phyloP scores from a whole-genome alignment of 2,888 invertebrate species.

The Uropetala carovei region DNA sequence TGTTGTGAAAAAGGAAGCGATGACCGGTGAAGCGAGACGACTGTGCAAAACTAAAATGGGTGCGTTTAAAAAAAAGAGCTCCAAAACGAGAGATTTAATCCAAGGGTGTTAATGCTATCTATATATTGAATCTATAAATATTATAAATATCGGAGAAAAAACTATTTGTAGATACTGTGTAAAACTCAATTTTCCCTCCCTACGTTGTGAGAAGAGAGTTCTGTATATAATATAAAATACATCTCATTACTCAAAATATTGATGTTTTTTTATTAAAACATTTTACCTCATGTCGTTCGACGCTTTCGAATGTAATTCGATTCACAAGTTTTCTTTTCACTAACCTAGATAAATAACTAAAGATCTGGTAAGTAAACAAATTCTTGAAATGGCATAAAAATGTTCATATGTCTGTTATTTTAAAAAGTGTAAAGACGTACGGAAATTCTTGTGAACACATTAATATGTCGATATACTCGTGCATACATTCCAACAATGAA shows the following conservation, averaged over 20 bases:
- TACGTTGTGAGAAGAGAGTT: slow-evolving; percentile 44
- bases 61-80: background rate
- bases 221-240: slow-evolving; percentile 52
- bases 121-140: slow-evolving; percentile 64
- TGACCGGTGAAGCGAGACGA: background rate
- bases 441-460: too few relatives aligned
- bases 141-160: slow-evolving; percentile 52
- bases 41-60: background rate
- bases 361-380: too few relatives aligned
- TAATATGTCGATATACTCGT: too few relatives aligned
- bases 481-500: too few relatives aligned
- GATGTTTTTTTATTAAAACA: background rate
- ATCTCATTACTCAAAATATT: slow-evolving; percentile 55
- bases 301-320: too few relatives aligned
- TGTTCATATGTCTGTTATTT: too few relatives aligned
- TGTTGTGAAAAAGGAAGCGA: background rate
- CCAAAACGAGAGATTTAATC: slow-evolving; percentile 25
- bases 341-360: too few relatives aligned
- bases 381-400: too few relatives aligned
- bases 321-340: too few relatives aligned
- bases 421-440: too few relatives aligned
- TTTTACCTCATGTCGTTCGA: too few relatives aligned
- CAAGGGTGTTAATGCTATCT: slow-evolving; percentile 31
- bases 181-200: slow-evolving; percentile 59
- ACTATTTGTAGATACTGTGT: slow-evolving; percentile 62